Percentiles rank a stretch among this genome's conserved stretches.
Conservation (phyloP, 2,113 vertebrate genomes). For the Smithornis capensis region DNA sequence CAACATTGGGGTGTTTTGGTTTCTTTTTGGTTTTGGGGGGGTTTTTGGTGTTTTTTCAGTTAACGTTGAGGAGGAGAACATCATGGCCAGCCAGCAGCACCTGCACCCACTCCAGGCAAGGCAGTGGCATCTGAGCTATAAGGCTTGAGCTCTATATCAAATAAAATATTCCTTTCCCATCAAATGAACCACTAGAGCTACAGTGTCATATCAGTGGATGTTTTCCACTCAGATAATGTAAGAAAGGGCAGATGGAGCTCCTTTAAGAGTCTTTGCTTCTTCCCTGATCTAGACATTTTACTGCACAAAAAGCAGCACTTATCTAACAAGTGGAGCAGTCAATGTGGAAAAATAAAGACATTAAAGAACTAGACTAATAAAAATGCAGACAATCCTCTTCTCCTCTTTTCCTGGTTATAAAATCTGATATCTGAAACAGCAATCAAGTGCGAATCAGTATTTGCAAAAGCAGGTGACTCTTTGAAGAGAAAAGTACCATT, state of each 20-base stretch:
- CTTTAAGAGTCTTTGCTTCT: background rate
- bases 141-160: background rate
- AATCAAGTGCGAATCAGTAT: background rate
- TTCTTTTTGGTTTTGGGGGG: background rate
- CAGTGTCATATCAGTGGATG: background rate
- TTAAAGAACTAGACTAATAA: background rate
- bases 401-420: background rate
- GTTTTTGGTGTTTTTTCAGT: background rate
- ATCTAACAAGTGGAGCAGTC: background rate
- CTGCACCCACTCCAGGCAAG: slow-evolving; percentile 13
- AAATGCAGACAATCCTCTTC: background rate
- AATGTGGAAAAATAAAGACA: background rate
- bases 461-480: background rate
- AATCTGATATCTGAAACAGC: background rate
- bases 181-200: background rate
- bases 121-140: background rate
- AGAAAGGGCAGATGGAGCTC: background rate
- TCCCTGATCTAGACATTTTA: background rate
- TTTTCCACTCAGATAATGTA: background rate
- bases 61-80: slow-evolving; percentile 35
- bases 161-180: background rate
- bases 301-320: background rate
- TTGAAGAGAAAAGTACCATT: background rate
- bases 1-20: background rate
- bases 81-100: background rate